Evolutionary conservation across 2,888 invertebrate species (phyloP).

Genomic region (Oscheius sp.): DNA sequence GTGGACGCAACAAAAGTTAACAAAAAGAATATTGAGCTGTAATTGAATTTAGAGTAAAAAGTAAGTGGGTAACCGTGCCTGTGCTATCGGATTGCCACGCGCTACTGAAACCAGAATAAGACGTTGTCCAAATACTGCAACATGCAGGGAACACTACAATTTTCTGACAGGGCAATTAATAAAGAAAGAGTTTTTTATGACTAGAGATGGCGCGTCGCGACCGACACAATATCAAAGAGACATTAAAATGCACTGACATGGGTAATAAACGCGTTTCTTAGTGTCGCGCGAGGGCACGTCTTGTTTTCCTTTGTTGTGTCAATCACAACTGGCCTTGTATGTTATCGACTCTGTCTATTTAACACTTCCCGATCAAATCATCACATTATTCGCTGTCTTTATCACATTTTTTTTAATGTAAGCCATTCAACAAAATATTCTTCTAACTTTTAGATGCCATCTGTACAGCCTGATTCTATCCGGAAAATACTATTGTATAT

Average conservation of each 20-base stretch:
- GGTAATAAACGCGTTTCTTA: too few relatives aligned
- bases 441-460: too few relatives aligned
- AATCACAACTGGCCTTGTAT: constrained; percentile 26
- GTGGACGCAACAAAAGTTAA: neutral
- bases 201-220: neutral
- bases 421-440: too few relatives aligned
- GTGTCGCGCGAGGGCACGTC: constrained; percentile 4
- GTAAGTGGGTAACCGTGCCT: neutral
- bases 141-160: neutral
- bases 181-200: neutral
- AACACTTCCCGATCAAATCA: neutral
- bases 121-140: constrained; percentile 19
- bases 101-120: constrained; percentile 23
- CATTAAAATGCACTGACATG: neutral
- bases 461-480: too few relatives aligned
- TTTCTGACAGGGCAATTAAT: constrained; percentile 3
- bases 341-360: constrained; percentile 9
- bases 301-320: constrained; percentile 30
- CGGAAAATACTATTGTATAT: too few relatives aligned
- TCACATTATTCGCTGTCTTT: neutral
- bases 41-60: neutral
- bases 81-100: constrained; percentile 22
- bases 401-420: neutral
- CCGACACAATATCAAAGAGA: neutral
- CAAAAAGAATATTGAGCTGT: too few relatives aligned